These are phyloP conservation scores for Poecilia velifera DNA, from an alignment of 2,797 vertebrate genomes.

Conservation along the genomic window DNA sequence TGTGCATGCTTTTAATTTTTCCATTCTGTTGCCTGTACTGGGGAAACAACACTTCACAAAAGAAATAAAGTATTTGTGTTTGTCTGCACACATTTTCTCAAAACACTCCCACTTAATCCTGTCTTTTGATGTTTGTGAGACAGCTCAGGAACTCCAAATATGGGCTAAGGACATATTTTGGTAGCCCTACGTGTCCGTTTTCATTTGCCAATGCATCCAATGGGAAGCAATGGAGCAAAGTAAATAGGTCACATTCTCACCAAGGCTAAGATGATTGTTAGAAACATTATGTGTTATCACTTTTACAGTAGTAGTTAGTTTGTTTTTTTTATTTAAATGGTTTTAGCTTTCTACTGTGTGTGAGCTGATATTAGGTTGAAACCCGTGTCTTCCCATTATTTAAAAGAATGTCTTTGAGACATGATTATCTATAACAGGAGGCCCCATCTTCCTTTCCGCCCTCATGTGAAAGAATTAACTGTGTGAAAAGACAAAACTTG, in stretches of 20 bases:
- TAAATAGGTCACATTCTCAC: background rate
- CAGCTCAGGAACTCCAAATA: background rate
- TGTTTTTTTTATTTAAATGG: too few relatives aligned
- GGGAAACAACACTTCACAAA: background rate
- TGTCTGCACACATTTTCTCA: background rate
- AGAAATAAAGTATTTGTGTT: background rate
- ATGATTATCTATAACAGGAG: too few relatives aligned
- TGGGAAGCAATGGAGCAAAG: background rate
- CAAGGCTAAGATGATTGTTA: slow-evolving; percentile 24
- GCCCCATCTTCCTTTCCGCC: too few relatives aligned
- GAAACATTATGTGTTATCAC: too few relatives aligned
- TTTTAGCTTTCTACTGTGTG: too few relatives aligned
- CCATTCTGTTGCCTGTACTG: background rate
- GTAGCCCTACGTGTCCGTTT: background rate
- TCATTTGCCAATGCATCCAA: background rate
- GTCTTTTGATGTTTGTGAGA: background rate
- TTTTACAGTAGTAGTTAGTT: too few relatives aligned
- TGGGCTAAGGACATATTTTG: background rate
- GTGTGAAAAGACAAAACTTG: too few relatives aligned
- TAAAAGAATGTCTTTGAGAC: too few relatives aligned
- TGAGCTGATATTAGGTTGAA: too few relatives aligned
- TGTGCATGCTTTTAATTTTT: background rate
- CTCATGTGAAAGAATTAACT: too few relatives aligned
- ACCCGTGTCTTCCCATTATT: too few relatives aligned
- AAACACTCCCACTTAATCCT: background rate